Base-by-base conservation (phyloP, 2,113 vertebrate species). In the Malurus elegans region DNA sequence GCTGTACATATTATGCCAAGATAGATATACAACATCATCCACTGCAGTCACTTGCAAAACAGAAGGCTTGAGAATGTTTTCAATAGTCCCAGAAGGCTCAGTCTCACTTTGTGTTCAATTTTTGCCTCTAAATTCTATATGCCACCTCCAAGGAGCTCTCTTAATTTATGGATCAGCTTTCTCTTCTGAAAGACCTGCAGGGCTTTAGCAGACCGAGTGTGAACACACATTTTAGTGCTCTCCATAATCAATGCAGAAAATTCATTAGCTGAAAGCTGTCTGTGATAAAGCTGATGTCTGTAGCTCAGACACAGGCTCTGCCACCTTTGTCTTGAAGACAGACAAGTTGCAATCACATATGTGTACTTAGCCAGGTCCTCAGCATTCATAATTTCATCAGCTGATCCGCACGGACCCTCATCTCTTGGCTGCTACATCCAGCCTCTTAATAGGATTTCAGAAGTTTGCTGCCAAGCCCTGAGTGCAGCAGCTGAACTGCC, bases 91-190 rank as follows among this genome's bases (percentile, higher is more conserved):
- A 79, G 62, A 93, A 86, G 34, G 9, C n/a, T 92, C 34, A 18
- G 32, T 21, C 95, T 83, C 65, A 32, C 34, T 92, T 72, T 58
- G 28, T 80, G 83, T 66, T 58, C 44, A 48, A 7, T 84, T 79
- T 81, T 85, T 75, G 25, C 28, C 18, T 75, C 42, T 86, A 86
- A 67, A 16, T 94, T 88, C 70, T 62, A 2, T 47, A 29, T 24
- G 67, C 36, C 36, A 48, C 31, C 57, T 90, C 74, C 71, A 83
- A 92, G 58, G 78, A 95, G 18, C 34, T 92, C 15, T 94, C 24
- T 66, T 82, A 67, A 91, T 91, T 90, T 87, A 76, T 88, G 79
- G 81, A 83, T 90, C n/a, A 69, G 28, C 18, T 95, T 93, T 95
- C 54, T 69, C 71, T 66, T 45, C 71, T 86, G 40, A 93, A 96